Conservation (phyloP, 2,113 vertebrate genomes). For the Psophia crepitans region DNA sequence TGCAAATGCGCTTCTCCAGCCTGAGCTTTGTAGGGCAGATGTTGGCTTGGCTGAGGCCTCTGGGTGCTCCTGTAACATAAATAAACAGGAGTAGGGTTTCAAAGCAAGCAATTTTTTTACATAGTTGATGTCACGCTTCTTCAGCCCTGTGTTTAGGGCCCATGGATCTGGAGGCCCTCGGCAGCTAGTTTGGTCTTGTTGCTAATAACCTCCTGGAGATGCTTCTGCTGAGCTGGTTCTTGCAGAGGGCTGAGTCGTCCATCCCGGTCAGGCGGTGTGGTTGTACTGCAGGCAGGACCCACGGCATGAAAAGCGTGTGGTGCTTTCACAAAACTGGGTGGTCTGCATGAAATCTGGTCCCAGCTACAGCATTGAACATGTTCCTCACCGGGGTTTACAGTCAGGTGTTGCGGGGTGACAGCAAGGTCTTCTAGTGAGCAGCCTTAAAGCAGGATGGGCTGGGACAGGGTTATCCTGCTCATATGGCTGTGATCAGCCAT, state of each 20-base stretch:
- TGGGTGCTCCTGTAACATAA: background rate
- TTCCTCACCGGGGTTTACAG: background rate
- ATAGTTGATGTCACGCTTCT: background rate
- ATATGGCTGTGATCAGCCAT: fast-evolving
- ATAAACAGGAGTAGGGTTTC: conserved; percentile 38
- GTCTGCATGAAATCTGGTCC: background rate
- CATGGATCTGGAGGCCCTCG: background rate
- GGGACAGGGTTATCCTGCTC: background rate
- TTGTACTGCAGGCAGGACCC: background rate
- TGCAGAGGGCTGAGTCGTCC: background rate
- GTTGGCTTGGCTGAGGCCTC: background rate
- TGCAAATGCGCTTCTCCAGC: background rate
- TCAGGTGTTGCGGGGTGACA: background rate
- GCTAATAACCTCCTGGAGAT: background rate
- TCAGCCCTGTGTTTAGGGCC: background rate
- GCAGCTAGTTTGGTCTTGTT: conserved; percentile 22
- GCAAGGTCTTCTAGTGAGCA: background rate
- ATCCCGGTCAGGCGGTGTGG: fast-evolving
- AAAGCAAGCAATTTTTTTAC: conserved; percentile 20
- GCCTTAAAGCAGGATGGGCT: background rate
- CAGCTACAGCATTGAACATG: fast-evolving
- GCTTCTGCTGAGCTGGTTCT: background rate
- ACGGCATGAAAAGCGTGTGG: fast-evolving
- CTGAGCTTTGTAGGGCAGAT: background rate
- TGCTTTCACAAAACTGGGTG: background rate